A percentile compares a stretch with the other conserved stretches of the same genome.
These are phyloP conservation scores for Orientallactaga sibirica DNA, from an alignment of 2,797 vertebrate species.

Conservation along the genomic window DNA sequence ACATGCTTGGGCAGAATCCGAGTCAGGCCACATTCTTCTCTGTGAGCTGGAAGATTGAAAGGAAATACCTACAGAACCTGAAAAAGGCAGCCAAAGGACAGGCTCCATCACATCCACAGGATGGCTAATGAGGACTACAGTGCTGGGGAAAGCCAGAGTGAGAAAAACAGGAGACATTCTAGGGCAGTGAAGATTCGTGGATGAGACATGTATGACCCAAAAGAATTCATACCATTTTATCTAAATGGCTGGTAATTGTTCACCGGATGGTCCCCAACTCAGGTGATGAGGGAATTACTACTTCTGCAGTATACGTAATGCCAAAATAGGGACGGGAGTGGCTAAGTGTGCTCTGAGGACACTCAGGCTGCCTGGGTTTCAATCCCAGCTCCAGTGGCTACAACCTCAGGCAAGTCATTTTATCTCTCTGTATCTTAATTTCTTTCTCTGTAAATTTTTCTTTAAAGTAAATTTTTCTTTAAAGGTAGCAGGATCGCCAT, in stretches of 20 bases:
- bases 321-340: neutral
- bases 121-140: neutral
- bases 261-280: neutral
- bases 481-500: too few species aligned
- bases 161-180: conserved; percentile 31
- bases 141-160: conserved; percentile 13
- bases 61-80: conserved; percentile 73
- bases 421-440: neutral
- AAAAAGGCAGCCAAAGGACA: conserved; percentile 81
- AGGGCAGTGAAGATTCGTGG: neutral
- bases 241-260: neutral
- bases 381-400: neutral
- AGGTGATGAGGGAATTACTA: neutral
- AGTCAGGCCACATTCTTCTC: conserved; percentile 74
- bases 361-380: neutral
- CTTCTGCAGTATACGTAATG: neutral
- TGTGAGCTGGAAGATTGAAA: conserved; percentile 67
- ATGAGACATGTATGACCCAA: neutral
- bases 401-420: conserved; percentile 8
- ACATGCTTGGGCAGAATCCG: conserved; percentile 69
- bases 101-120: conserved; percentile 71
- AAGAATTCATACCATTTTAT: neutral
- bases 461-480: too few species aligned
- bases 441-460: too few species aligned
- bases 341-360: neutral